A percentile compares a stretch with the other conserved stretches of the same genome.
Conservation (phyloP, 2,113 vertebrate genomes). For the Cairina moschata region DNA sequence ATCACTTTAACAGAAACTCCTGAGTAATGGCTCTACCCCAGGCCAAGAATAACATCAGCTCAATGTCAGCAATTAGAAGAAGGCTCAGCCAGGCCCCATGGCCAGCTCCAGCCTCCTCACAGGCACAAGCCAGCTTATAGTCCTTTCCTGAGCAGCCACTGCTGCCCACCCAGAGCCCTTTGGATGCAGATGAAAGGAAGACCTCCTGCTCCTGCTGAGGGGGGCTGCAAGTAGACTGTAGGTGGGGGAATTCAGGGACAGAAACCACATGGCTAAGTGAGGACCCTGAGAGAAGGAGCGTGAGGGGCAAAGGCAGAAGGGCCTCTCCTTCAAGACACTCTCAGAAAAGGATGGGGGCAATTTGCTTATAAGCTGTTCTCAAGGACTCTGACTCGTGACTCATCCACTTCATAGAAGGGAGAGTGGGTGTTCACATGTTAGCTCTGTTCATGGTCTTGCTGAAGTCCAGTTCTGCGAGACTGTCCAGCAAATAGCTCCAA, state of each 20-base stretch:
- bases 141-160: conserved; percentile 60
- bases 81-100: conserved; percentile 65
- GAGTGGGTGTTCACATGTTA: not conserved
- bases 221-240: not conserved
- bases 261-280: not conserved
- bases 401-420: not conserved
- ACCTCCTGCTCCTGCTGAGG: not conserved
- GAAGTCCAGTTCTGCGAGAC: not conserved
- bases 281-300: not conserved
- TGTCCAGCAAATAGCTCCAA: not conserved
- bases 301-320: not conserved
- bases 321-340: not conserved
- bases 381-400: not conserved
- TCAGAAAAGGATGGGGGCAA: not conserved
- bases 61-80: conserved; percentile 84
- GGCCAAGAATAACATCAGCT: conserved; percentile 89
- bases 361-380: not conserved
- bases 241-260: not conserved
- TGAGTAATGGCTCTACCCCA: conserved; percentile 77
- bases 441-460: not conserved
- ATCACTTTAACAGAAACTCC: conserved; percentile 86
- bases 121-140: conserved; percentile 55
- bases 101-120: conserved; percentile 54
- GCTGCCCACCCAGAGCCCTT: conserved; percentile 41
- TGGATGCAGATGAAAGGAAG: conserved; percentile 53